Evolutionary conservation across 2,888 invertebrate genomes (phyloP).

Genomic region (Blomia tropicalis): DNA sequence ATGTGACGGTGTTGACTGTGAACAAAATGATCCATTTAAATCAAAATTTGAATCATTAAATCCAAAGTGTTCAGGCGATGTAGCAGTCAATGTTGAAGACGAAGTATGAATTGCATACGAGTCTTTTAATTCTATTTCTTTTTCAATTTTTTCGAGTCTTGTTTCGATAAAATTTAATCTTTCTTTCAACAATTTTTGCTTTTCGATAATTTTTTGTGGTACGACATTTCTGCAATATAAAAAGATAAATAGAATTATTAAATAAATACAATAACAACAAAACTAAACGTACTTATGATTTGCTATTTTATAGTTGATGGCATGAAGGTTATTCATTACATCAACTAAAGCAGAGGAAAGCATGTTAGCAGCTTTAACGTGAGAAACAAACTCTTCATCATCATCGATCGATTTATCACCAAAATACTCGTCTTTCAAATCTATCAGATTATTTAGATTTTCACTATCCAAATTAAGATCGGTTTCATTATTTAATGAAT

Average conservation of each 20-base stretch:
- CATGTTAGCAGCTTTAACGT: not conserved
- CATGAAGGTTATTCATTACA: not conserved
- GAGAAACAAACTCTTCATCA: not conserved
- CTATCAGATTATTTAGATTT: not conserved
- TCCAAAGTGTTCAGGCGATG: constrained; percentile 8
- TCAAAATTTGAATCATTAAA: not conserved
- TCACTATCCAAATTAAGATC: not conserved
- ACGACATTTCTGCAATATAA: not conserved
- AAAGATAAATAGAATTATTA: not conserved
- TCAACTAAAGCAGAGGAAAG: constrained; percentile 4
- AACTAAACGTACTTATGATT: not conserved
- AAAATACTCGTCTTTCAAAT: not conserved
- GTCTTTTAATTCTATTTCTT: not conserved
- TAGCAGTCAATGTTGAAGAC: not conserved
- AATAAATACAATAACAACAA: not conserved
- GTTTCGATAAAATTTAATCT: not conserved
- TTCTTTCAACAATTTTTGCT: not conserved
- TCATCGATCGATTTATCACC: not conserved
- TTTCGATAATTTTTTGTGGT: constrained; percentile 1
- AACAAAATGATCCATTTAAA: not conserved
- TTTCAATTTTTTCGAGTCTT: constrained; percentile 14
- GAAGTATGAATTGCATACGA: not conserved
- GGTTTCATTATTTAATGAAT: not conserved
- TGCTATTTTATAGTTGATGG: not conserved
- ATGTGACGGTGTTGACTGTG: not conserved